Evolutionary conservation across 2,888 invertebrate genomes (phyloP).

Genomic region (Erynnis tages): DNA sequence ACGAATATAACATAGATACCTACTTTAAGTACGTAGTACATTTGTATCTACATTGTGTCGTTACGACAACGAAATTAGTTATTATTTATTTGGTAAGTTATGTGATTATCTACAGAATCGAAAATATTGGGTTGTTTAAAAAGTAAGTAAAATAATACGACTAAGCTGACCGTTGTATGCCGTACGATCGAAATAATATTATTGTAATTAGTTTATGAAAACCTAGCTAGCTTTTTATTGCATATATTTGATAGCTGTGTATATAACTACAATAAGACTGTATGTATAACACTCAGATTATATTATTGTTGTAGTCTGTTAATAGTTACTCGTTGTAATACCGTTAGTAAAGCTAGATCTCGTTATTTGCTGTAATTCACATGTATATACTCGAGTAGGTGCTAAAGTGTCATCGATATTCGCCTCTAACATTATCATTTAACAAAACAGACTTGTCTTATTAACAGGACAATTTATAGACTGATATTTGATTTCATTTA

Average conservation of each 20-base stretch:
- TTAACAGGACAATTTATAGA: conserved; percentile 38
- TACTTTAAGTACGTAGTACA: conserved; percentile 37
- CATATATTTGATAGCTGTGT: conserved; percentile 48
- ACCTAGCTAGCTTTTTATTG: conserved; percentile 8
- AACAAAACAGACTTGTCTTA: conserved; percentile 28
- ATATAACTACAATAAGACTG: conserved; percentile 67
- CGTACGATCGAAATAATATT: conserved; percentile 8
- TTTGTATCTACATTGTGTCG: conserved; percentile 32
- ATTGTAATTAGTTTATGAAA: conserved; percentile 4
- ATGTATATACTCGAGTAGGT: conserved; percentile 43
- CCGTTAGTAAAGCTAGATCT: conserved; percentile 73
- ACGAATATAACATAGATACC: conserved; percentile 31
- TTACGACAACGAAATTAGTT: conserved; percentile 38
- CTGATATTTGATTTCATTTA: conserved; percentile 53
- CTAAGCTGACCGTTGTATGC: conserved; percentile 7
- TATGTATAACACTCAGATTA: conserved; percentile 47
- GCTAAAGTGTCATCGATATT: conserved; percentile 32
- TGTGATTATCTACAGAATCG: conserved; percentile 5
- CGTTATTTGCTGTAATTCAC: conserved; percentile 55
- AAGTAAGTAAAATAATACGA: not conserved
- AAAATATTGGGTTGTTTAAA: conserved; percentile 4
- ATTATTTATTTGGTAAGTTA: conserved; percentile 29
- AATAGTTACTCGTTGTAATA: conserved; percentile 49
- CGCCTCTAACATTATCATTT: conserved; percentile 22
- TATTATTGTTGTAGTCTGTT: conserved; percentile 50